A percentile compares a stretch with the other conserved stretches of the same genome.
phyloP scores from a whole-genome alignment of 2,113 vertebrate genomes.

The Hypocryptadius cinnamomeus region DNA sequence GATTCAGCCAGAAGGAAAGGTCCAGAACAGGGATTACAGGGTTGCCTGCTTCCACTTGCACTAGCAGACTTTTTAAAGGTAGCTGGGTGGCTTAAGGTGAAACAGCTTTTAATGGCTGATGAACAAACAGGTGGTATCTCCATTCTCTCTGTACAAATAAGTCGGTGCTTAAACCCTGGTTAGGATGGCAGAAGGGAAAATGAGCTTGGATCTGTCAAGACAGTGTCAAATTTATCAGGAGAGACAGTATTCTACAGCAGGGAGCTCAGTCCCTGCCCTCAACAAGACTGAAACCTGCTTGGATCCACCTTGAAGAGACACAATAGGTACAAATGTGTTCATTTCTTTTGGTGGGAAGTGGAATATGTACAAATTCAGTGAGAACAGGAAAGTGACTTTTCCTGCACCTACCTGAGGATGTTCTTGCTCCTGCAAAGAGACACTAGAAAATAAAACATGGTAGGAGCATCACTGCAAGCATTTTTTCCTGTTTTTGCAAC shows the following conservation, averaged over 20 bases:
- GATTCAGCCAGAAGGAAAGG: not conserved
- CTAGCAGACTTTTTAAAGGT: not conserved
- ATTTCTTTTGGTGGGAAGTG: not conserved
- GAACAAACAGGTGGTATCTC: not conserved
- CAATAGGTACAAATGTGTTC: not conserved
- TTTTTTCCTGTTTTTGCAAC: not conserved
- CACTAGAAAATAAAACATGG: not conserved
- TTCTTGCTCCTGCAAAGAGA: not conserved
- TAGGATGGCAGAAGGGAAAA: not conserved
- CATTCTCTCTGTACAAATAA: not conserved
- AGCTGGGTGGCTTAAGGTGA: not conserved
- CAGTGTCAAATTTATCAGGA: not conserved
- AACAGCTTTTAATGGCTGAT: not conserved
- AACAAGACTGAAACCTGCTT: not conserved
- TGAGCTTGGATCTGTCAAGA: not conserved
- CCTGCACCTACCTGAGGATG: not conserved
- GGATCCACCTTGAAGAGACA: not conserved
- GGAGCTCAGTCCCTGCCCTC: not conserved
- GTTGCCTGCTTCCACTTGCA: not conserved
- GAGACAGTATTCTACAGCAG: not conserved
- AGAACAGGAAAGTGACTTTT: not conserved
- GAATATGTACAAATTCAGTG: not conserved
- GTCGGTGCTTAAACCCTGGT: not conserved
- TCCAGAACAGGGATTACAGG: not conserved
- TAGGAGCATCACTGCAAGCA: not conserved